Evolutionary conservation across 2,797 vertebrate species (phyloP), one percentile per base, ranked within the genome.

Genomic region (Arrhamphus sclerolepis): DNA sequence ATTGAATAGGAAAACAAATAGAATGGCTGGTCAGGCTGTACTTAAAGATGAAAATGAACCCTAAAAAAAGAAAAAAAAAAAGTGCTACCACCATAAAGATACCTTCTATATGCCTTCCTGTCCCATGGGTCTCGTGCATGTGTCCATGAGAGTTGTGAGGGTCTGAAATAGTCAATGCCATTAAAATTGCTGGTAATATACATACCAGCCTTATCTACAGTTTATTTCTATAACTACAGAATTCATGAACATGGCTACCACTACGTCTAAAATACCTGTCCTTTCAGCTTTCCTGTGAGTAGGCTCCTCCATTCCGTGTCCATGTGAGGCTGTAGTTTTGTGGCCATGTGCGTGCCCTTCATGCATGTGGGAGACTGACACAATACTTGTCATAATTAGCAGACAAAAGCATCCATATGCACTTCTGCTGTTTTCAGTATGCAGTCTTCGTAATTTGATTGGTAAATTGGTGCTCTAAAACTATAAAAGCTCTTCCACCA

Each of bases 71-170:
- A 34, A 34, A 34, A 11, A 34, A 34, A 7, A 7, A 29, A 3
- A 34, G 5, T 38, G 3, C 34, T 38, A 14, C 34, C 34, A 38
- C 34, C 13, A 16, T 3, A 14, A 16, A 7, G 21, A 20, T 69
- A 71, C 83, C 78, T 80, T 75, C 40, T 8, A 1, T 29, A 19
- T 52, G 43, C 9, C 16, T 29, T n/a, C 41, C 29, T 46, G n/a
- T 52, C n/a, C 11, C 39, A 1, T 70, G 70, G 7, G n/a, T 20
- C 2, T n/a, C 43, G 28, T 63, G 26, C 5, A 4, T 13, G 20
- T 26, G 44, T 42, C 34, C 38, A 1, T 48, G 61, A n/a, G 34
- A 20, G 8, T 26, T 19, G 6, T 28, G 47, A 38, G 13, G n/a
- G 7, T 50, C 54, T 66, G n/a, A 40, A 65, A 56, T 34, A 24